Base-by-base conservation (phyloP, 2,113 vertebrate genomes). In the Nothoprocta pentlandii region DNA sequence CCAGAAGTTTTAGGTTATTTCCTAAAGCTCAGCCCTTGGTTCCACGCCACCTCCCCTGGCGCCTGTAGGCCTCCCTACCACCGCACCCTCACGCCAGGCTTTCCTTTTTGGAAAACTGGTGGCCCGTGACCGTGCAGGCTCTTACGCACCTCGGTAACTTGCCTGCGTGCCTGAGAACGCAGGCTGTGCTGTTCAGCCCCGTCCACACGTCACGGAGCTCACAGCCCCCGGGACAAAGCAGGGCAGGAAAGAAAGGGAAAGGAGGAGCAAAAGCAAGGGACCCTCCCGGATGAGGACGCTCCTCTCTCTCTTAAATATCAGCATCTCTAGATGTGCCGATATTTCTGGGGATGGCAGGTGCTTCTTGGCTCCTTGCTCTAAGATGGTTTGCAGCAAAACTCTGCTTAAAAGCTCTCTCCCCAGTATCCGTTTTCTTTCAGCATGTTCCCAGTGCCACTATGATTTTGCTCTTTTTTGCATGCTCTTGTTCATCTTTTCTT, bases 11-110 rank as follows among this genome's bases (percentile, higher is more conserved):
- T 0, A 1, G 58, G 21, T 49, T 69, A 13, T 78, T 89, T 89
- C 56, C 56, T 87, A 41, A 25, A 49, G 71, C 41, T 54, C 68
- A 90, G 66, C 66, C 68, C 66, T 77, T 36, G 51, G 34, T 23
- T 49, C 21, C 49, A 49, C 49, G 4, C 49, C 10, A 44, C 21
- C 49, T 49, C 49, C 49, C 21, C 49, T 11, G 49, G 21, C 56
- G 4, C 13, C 17, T 47, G 46, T 51, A 13, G 32, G 66, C 75
- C 54, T 77, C 86, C 73, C 54, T 76, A 84, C 73, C 66, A 10
- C 8, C 19, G 1, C 4, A 0, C 9, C 0, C 6, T 0, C 46
- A 1, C 73, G 0, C 74, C 0, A 13, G 39, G 6, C 16, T 6
- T 13, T n/a, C 51, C 20, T 49, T 49, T 49, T 49, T 49, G 49